Base-by-base conservation (phyloP, 1,140 invertebrate species). In the Drosophila ambigua region DNA sequence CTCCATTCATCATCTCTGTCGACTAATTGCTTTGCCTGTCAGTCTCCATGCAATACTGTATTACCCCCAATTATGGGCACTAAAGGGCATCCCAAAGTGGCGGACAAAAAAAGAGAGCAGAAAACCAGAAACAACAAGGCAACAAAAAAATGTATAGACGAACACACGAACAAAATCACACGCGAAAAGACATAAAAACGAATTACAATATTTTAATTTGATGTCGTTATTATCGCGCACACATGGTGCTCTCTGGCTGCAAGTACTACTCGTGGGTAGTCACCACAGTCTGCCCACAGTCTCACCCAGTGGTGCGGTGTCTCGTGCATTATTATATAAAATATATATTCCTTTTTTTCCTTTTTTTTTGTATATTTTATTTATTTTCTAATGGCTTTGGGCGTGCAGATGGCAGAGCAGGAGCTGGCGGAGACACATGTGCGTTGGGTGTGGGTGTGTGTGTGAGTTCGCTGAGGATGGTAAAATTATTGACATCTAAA, bases 401-500 rank as follows among this genome's bases (percentile, higher is more conserved):
- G 16, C 46, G 1, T 28, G 11, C 23, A 60, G 35, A 24, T 53
- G 46, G 45, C 45, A n/a, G 48, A 15, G 50, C 26, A 28, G 5
- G 57, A 20, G 5, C 16, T 48, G 57, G 24, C 35, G 7, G 50
- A 68, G 51, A n/a, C 49, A 44, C 16, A 69, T 46, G 28, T 55
- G 31, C 45, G 39, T 43, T 43, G 59, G 20, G 58, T 46, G 26
- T 58, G 28, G 28, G n/a, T 16, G 24, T 7, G 62, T 68, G 76
- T 16, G 24, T 7, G 62, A 64, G 76, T 63, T 52, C 77, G 61
- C 62, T 62, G 53, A 59, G 67, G 11, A 7, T 13, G 35, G 11
- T 75, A 60, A 85, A 87, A 87, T 85, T 85, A 85, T 85, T 85
- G 82, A 87, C 82, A 87, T 79, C 83, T 76, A 87, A 87, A 87